Evolutionary conservation across 2,113 vertebrate species (phyloP), one percentile per base, ranked within the genome.

Genomic region (Myotis lucifugus): DNA sequence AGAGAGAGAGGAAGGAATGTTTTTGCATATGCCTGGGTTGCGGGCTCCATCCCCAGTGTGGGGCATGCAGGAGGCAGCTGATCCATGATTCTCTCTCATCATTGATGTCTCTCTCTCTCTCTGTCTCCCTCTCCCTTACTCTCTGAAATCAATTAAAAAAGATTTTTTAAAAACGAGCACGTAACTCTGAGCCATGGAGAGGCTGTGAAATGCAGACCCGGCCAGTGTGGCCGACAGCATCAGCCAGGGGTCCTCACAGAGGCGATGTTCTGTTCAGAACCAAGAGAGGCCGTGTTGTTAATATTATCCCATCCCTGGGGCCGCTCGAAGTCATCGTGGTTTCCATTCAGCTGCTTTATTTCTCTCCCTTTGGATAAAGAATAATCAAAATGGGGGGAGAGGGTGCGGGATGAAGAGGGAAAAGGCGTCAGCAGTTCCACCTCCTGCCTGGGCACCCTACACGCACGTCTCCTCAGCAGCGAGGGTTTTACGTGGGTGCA

Each of bases 401-500:
- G 46, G 46, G 46, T 46, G 46, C 54, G 19, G 54, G 85, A 83
- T 76, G 88, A 81, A 85, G 46, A 84, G n/a, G 66, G 15, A 40
- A 91, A 77, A 61, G 11, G 11, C 90, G 59, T 93, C 90, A 77
- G 69, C 85, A 85, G 7, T 69, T 76, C 90, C 85, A 92, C 88
- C 81, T 77, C 88, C 95, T 94, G 90, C 91, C 94, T 79, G 27
- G 87, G 82, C 2, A 50, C 67, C 61, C 42, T 70, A 90, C 85
- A 92, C 88, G 82, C 46, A 11, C 46, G 15, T 40, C 77, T 78
- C 84, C 69, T 61, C 76, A 94, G 95, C 69, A 73, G 54, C 67
- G 83, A 25, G 85, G 88, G 69, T 90, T 86, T 94, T 92, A 88
- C 88, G 85, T 77, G 88, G 70, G 46, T 79, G 50, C 67, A 87